Conservation (phyloP, 2,113 vertebrate genomes). For the Speoplatyrhinus poulsoni region DNA sequence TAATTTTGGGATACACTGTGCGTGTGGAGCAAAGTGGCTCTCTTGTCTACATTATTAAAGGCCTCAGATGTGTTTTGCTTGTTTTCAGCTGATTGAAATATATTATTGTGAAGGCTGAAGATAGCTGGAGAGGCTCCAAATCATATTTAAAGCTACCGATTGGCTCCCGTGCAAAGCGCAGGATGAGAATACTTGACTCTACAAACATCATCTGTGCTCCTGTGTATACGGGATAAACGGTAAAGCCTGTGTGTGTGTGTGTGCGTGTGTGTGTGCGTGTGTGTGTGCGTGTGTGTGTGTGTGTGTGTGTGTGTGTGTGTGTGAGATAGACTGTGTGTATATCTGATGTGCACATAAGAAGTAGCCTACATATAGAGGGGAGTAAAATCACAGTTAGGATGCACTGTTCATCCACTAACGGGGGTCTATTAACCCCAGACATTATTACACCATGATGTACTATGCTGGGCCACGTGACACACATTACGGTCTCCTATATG, state of each 20-base stretch:
- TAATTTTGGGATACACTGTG: slow-evolving; percentile 63
- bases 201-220: slow-evolving; percentile 62
- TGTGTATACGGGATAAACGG: slow-evolving; percentile 48
- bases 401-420: no score
- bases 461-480: no score
- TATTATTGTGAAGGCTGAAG: slow-evolving; percentile 49
- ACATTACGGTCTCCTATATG: no score
- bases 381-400: no score
- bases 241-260: slow-evolving; percentile 28
- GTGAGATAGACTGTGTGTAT: no score
- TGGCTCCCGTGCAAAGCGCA: slow-evolving; percentile 57
- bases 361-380: no score
- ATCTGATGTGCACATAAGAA: no score
- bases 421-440: no score
- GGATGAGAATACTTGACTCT: slow-evolving; percentile 67
- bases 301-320: background rate
- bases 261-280: slow-evolving; percentile 4
- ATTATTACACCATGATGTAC: no score
- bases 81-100: slow-evolving; percentile 71
- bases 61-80: slow-evolving; percentile 73
- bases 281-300: slow-evolving; percentile 29
- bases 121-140: slow-evolving; percentile 52
- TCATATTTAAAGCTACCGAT: slow-evolving; percentile 60
- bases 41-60: slow-evolving; percentile 75
- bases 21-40: slow-evolving; percentile 60